These are phyloP conservation scores for Cephus rjabovi DNA, from an alignment of 2,888 invertebrate species.

Conservation along the genomic window DNA sequence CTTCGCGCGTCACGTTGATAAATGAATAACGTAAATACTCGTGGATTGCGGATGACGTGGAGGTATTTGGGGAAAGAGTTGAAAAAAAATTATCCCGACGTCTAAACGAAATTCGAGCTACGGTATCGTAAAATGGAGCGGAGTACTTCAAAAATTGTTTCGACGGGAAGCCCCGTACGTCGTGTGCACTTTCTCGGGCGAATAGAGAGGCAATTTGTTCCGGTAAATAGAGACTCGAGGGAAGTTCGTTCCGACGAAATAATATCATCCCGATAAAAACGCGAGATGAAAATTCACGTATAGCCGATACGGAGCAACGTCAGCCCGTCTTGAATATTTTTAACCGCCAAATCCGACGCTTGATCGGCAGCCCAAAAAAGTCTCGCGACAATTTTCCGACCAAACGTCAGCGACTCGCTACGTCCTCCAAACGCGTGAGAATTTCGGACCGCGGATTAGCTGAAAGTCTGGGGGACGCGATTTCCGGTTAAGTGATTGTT, in stretches of 20 bases:
- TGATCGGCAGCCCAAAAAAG: too few species aligned
- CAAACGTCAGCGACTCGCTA: too few species aligned
- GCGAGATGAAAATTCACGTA: not conserved
- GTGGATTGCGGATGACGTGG: not conserved
- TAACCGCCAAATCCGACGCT: not conserved
- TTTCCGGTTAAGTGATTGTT: too few species aligned
- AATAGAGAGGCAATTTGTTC: not conserved
- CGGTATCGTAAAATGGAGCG: not conserved
- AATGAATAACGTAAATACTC: not conserved
- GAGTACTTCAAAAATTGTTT: not conserved
- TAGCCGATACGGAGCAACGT: not conserved
- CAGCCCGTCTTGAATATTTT: not conserved
- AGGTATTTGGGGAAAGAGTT: not conserved
- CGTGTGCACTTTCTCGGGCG: not conserved
- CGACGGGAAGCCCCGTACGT: not conserved
- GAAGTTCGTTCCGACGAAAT: not conserved
- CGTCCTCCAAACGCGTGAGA: too few species aligned
- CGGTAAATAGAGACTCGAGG: not conserved
- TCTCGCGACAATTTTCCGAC: too few species aligned
- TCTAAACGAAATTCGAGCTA: not conserved
- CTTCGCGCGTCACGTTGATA: not conserved
- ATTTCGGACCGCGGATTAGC: too few species aligned
- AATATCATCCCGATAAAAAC: not conserved
- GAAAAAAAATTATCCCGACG: not conserved
- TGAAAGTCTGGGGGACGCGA: too few species aligned